phyloP scores from a whole-genome alignment of 1,140 invertebrate species.

The Drosophila persimilis region DNA sequence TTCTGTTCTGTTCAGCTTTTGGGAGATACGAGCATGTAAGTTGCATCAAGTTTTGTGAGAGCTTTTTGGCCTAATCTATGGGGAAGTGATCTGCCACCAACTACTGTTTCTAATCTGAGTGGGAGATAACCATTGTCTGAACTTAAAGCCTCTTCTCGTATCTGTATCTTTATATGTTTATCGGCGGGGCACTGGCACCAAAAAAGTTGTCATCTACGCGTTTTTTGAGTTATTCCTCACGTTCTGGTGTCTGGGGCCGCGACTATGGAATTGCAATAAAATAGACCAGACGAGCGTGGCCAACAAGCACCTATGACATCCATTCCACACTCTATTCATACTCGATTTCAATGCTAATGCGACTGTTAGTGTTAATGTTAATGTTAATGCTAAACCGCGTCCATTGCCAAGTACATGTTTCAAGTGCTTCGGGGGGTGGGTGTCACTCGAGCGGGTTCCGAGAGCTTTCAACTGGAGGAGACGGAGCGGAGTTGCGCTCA shows the following conservation, averaged over 20 bases:
- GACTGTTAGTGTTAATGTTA: constrained; percentile 34
- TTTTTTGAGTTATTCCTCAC: constrained; percentile 55
- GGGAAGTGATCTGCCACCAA: background rate
- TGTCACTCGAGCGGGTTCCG: constrained; percentile 60
- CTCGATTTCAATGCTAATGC: no score
- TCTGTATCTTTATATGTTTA: constrained; percentile 37
- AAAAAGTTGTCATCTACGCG: constrained; percentile 22
- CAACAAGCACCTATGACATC: constrained; percentile 14
- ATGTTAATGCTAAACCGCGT: constrained; percentile 53
- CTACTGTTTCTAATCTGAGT: background rate
- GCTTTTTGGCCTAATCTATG: constrained; percentile 1
- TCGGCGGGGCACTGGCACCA: constrained; percentile 28
- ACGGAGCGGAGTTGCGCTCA: constrained; percentile 19
- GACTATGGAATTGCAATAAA: constrained; percentile 54
- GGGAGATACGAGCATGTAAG: constrained; percentile 30
- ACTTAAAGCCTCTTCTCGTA: background rate
- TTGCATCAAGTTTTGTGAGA: background rate
- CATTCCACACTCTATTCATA: background rate
- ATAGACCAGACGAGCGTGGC: constrained; percentile 27
- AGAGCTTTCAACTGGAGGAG: constrained; percentile 46
- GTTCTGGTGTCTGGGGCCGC: constrained; percentile 59
- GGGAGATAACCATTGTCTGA: constrained; percentile 6
- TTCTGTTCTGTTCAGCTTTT: constrained; percentile 5
- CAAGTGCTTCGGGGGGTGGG: constrained; percentile 14
- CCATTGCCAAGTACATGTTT: constrained; percentile 58